Percentiles rank a stretch among this genome's conserved stretches.
Evolutionary conservation across 2,797 vertebrate species (phyloP).

Genomic region (Nyctibius grandis): DNA sequence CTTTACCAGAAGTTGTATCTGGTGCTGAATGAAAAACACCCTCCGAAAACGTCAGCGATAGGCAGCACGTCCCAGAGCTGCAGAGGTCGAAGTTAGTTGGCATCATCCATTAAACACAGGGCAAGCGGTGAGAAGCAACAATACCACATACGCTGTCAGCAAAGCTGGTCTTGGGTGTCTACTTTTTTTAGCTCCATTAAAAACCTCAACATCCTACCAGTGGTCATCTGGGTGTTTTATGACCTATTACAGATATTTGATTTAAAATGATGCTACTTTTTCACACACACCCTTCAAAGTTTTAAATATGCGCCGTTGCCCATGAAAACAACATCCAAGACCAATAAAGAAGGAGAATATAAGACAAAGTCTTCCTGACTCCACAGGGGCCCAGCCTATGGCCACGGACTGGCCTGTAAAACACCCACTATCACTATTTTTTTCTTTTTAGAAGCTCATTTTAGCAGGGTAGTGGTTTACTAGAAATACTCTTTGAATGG

Average conservation of each 20-base stretch:
- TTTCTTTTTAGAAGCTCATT: not conserved
- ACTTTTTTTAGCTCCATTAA: not conserved
- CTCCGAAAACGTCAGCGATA: accelerated
- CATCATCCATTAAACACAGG: accelerated
- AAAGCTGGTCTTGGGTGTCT: not conserved
- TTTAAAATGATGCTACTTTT: not conserved
- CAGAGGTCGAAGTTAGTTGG: not conserved
- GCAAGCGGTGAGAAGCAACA: not conserved
- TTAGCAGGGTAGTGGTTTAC: not conserved
- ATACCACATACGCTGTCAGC: accelerated
- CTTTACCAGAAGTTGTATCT: not conserved
- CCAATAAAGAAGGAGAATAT: not conserved
- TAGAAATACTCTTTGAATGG: not conserved
- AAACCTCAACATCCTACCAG: not conserved
- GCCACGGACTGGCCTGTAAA: not conserved
- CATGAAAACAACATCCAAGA: not conserved
- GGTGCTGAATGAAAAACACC: not conserved
- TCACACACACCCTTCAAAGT: not conserved
- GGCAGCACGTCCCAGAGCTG: not conserved
- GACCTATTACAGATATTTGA: not conserved
- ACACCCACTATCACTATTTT: not conserved
- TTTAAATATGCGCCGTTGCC: accelerated
- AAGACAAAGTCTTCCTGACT: not conserved
- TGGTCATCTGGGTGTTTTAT: not conserved
- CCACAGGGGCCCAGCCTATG: not conserved